These are phyloP conservation scores for Calyptommatus sinebrachiatus DNA, from an alignment of 2,113 vertebrate genomes.

Conservation along the genomic window DNA sequence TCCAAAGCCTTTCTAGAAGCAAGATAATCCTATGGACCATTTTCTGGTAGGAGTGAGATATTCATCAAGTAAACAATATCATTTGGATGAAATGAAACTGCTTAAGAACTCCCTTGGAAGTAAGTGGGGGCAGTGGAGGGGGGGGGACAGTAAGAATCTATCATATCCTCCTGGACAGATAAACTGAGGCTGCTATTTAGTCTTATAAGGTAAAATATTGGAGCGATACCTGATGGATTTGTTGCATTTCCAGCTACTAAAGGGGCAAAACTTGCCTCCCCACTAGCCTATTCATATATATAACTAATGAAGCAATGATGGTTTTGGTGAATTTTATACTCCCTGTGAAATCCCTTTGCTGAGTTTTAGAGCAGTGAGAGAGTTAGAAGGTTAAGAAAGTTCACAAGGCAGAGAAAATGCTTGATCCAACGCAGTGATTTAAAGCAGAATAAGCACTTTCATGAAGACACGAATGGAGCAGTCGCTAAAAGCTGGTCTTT, in stretches of 20 bases:
- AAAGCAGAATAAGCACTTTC: slow-evolving; percentile 32
- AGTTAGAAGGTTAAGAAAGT: slow-evolving; percentile 35
- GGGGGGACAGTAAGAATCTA: slow-evolving; percentile 20
- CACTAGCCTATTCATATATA: slow-evolving; percentile 38
- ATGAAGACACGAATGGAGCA: too few relatives aligned
- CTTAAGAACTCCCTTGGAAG: slow-evolving; percentile 26
- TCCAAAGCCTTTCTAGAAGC: slow-evolving; percentile 26
- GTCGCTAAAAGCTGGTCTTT: too few relatives aligned
- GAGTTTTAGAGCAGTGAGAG: slow-evolving; percentile 31
- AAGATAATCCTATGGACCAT: slow-evolving; percentile 39
- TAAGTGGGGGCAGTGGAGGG: background rate
- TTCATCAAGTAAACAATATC: slow-evolving; percentile 41
- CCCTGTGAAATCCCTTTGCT: slow-evolving; percentile 38
- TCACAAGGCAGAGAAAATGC: slow-evolving; percentile 21
- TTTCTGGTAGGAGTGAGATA: slow-evolving; percentile 41
- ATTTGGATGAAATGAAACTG: slow-evolving; percentile 45
- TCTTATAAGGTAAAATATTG: slow-evolving; percentile 50
- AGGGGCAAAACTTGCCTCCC: slow-evolving; percentile 31
- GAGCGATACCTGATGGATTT: slow-evolving; percentile 33
- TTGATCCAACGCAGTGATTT: slow-evolving; percentile 19
- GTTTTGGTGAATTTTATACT: slow-evolving; percentile 35
- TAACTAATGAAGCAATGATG: slow-evolving; percentile 36
- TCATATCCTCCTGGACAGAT: slow-evolving; percentile 41
- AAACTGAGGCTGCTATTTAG: slow-evolving; percentile 31
- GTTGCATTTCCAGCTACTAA: background rate